These are phyloP conservation scores for Sitophilus oryzae DNA, from an alignment of 1,140 invertebrate genomes.

Conservation along the genomic window DNA sequence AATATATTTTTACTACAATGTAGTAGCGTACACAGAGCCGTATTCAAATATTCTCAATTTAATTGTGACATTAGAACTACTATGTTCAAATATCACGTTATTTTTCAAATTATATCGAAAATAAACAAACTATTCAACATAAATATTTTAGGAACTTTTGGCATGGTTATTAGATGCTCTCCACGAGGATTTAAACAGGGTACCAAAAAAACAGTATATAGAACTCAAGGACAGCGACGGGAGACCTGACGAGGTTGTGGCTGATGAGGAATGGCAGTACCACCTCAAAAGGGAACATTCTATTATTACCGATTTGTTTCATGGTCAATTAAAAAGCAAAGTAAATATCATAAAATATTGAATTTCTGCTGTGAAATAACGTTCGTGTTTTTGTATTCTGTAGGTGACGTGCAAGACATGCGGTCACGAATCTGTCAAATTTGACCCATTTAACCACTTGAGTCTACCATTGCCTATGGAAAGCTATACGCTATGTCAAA, in stretches of 20 bases:
- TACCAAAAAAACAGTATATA: constrained; percentile 60
- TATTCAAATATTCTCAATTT: too few species aligned
- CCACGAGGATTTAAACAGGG: constrained; percentile 84
- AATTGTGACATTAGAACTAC: too few species aligned
- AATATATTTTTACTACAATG: too few species aligned
- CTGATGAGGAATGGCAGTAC: constrained; percentile 77
- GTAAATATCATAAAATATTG: constrained; percentile 38
- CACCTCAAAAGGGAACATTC: constrained; percentile 73
- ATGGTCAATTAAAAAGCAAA: constrained; percentile 83
- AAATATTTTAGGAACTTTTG: constrained; percentile 62
- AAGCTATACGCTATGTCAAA: constrained; percentile 65
- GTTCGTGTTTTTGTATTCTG: constrained; percentile 15
- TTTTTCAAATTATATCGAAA: background rate
- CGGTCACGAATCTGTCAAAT: constrained; percentile 72
- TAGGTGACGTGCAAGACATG: constrained; percentile 70
- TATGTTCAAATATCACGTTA: too few species aligned
- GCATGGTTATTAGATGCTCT: constrained; percentile 83
- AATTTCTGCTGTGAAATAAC: background rate
- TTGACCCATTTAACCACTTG: constrained; percentile 84
- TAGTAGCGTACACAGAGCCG: too few species aligned
- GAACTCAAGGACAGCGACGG: constrained; percentile 73
- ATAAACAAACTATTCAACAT: background rate
- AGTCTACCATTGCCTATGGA: constrained; percentile 81
- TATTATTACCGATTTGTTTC: constrained; percentile 84
- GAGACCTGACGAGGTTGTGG: constrained; percentile 67